Percentiles rank a stretch among this genome's conserved stretches.
phyloP scores from a whole-genome alignment of 2,113 vertebrate genomes.

The Elephantulus edwardii region DNA sequence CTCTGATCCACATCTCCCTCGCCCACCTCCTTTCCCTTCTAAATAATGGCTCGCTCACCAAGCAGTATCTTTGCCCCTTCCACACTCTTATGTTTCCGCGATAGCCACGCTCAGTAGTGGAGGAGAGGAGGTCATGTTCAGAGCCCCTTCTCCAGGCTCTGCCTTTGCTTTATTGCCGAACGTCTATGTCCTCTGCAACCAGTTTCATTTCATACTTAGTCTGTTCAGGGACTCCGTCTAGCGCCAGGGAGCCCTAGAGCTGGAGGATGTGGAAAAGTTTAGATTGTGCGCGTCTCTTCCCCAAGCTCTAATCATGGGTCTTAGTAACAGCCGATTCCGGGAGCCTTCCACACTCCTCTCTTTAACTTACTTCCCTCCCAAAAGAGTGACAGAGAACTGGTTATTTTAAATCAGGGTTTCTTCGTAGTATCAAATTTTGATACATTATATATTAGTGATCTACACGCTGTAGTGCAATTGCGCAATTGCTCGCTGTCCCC shows the following conservation, averaged over 20 bases:
- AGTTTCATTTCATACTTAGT: constrained; percentile 57
- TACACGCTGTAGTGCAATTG: background rate
- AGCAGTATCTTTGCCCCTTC: constrained; percentile 72
- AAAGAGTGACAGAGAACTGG: background rate
- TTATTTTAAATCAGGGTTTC: constrained; percentile 8
- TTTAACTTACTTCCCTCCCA: background rate
- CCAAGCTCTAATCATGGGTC: background rate
- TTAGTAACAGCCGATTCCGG: constrained; percentile 51
- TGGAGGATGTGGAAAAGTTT: constrained; percentile 35
- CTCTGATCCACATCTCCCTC: constrained; percentile 65
- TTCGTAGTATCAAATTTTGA: background rate
- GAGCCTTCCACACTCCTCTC: constrained; percentile 41
- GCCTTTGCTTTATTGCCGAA: constrained; percentile 75
- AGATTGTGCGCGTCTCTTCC: constrained; percentile 69
- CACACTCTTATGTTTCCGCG: constrained; percentile 76
- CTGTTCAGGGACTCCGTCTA: constrained; percentile 39
- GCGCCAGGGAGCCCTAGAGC: constrained; percentile 47
- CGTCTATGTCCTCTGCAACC: constrained; percentile 62
- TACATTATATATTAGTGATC: constrained; percentile 15
- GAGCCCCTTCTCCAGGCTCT: constrained; percentile 55
- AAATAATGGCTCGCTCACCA: constrained; percentile 66
- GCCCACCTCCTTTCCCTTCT: constrained; percentile 62
- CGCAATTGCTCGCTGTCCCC: accelerated
- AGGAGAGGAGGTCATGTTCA: constrained; percentile 72
- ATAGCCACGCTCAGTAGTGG: constrained; percentile 71